These are phyloP conservation scores for Stomatorhinus walkeri DNA, from an alignment of 2,797 vertebrate genomes.

Conservation along the genomic window DNA sequence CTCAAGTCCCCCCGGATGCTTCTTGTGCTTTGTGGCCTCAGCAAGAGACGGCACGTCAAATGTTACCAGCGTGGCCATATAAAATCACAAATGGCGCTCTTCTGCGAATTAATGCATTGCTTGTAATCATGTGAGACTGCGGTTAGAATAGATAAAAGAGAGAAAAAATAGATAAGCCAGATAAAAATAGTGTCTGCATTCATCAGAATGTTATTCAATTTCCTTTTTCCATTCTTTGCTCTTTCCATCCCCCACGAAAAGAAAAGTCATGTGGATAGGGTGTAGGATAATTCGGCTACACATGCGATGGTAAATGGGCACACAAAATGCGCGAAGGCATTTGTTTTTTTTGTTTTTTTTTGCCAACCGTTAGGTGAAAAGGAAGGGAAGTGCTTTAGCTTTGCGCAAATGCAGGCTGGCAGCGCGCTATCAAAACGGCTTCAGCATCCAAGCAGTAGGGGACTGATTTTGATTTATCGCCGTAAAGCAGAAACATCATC, in stretches of 20 bases:
- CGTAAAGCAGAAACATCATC: conserved; percentile 22
- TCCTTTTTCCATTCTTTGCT: not conserved
- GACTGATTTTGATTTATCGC: conserved; percentile 23
- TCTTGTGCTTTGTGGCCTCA: conserved; percentile 9
- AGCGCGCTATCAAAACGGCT: conserved; percentile 13
- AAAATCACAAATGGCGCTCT: not conserved
- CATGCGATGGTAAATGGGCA: not conserved
- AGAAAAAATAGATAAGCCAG: not conserved
- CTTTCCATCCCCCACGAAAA: not conserved
- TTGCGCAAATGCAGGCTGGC: conserved; percentile 11
- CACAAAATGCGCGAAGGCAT: not conserved
- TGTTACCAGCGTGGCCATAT: not conserved
- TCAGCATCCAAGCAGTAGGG: conserved; percentile 10
- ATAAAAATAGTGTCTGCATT: not conserved
- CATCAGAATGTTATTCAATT: not conserved
- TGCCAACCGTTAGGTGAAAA: conserved; percentile 15
- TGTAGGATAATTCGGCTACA: not conserved
- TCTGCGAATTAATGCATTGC: not conserved
- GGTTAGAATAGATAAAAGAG: not conserved
- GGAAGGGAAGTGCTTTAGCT: conserved; percentile 23
- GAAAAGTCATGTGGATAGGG: not conserved
- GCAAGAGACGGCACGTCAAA: not conserved
- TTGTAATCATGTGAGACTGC: not conserved
- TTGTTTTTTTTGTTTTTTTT: not conserved
- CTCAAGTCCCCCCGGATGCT: conserved; percentile 21